Percentiles rank a stretch among this genome's conserved stretches.
These are phyloP conservation scores for Camponotus fellah DNA, from an alignment of 2,888 invertebrate species.

Conservation along the genomic window DNA sequence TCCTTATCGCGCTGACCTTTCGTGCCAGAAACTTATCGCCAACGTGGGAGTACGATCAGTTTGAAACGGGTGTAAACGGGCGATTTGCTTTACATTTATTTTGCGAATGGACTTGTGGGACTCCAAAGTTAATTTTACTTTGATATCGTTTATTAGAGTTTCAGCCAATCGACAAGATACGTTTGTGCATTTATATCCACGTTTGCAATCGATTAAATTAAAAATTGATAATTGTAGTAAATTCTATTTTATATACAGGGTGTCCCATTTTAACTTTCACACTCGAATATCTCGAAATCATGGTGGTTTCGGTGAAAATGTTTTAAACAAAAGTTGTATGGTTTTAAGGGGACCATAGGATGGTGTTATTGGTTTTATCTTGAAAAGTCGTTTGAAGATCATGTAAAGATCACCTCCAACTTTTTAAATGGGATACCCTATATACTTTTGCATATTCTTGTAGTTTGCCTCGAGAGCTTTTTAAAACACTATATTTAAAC, in stretches of 20 bases:
- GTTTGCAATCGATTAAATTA: background rate
- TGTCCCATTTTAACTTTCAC: too few species aligned
- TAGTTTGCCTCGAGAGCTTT: too few species aligned
- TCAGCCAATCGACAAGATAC: background rate
- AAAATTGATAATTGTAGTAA: background rate
- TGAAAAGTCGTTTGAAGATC: too few species aligned
- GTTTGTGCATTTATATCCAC: background rate
- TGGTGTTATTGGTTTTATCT: too few species aligned
- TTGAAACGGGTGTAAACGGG: constrained; percentile 18
- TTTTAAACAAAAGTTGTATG: too few species aligned
- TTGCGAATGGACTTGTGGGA: constrained; percentile 29
- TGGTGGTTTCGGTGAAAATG: too few species aligned
- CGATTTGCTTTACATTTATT: constrained; percentile 30
- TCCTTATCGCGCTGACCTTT: constrained; percentile 50
- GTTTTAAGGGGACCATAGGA: too few species aligned
- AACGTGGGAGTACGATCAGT: constrained; percentile 37
- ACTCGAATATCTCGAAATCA: too few species aligned
- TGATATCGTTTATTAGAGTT: background rate
- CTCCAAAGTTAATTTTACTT: constrained; percentile 3
- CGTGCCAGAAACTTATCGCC: constrained; percentile 52
- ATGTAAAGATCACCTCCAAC: too few species aligned
- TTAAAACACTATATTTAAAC: too few species aligned
- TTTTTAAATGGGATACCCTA: too few species aligned
- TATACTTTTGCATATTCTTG: too few species aligned
- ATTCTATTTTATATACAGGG: background rate